A percentile compares a stretch with the other conserved stretches of the same genome.
phyloP scores from a whole-genome alignment of 1,140 invertebrate genomes.

The Gryllus bimaculatus region DNA sequence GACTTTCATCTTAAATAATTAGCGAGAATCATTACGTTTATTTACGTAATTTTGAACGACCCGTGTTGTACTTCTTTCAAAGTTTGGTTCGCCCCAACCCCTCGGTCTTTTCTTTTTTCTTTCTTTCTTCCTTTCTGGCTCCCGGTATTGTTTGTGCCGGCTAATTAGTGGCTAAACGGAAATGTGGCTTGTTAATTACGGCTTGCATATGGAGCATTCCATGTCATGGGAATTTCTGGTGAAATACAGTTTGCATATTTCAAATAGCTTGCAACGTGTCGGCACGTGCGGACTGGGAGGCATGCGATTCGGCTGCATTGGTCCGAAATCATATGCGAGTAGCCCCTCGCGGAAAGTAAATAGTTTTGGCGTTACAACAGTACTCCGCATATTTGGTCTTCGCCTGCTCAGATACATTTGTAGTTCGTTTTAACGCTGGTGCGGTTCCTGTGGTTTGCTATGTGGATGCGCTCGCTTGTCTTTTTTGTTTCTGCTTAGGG shows the following conservation, averaged over 20 bases:
- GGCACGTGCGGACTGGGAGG: background rate
- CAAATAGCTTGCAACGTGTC: background rate
- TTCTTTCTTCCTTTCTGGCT: background rate
- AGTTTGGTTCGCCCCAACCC: background rate
- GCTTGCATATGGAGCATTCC: background rate
- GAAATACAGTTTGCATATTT: slow-evolving; percentile 5
- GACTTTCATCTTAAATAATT: slow-evolving; percentile 1
- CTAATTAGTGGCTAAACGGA: slow-evolving; percentile 1
- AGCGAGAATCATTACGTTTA: background rate
- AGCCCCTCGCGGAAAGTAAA: background rate
- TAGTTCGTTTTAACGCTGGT: background rate
- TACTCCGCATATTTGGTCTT: background rate
- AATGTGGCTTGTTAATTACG: slow-evolving; percentile 4
- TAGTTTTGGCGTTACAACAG: background rate
- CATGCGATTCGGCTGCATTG: background rate
- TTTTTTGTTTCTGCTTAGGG: too few species aligned
- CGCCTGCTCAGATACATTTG: background rate
- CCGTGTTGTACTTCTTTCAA: background rate
- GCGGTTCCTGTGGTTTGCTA: too few species aligned
- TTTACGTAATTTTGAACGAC: background rate
- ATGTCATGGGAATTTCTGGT: background rate
- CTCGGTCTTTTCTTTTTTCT: background rate
- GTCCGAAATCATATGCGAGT: background rate
- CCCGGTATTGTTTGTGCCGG: background rate
- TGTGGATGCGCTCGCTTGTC: too few species aligned